These are phyloP conservation scores for Oreochromis tanganicae DNA, from an alignment of 2,113 vertebrate species.

Conservation along the genomic window DNA sequence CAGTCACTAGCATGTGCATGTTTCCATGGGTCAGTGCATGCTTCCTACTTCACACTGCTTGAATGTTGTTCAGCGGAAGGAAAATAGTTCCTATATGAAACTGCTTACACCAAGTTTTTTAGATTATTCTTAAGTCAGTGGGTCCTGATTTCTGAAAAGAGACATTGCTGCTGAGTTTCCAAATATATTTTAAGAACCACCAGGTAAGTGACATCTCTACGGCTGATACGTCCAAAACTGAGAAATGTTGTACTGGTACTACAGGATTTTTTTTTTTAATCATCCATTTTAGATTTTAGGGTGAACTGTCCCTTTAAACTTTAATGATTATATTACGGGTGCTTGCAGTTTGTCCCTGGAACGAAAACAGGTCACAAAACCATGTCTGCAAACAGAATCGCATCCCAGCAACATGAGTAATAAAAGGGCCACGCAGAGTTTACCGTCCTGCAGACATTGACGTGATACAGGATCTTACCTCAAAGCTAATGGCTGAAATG, in stretches of 20 bases:
- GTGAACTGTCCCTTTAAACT: background rate
- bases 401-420: background rate
- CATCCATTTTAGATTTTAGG: background rate
- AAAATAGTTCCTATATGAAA: background rate
- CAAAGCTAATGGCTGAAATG: background rate
- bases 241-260: fast-evolving
- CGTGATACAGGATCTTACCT: fast-evolving
- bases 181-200: background rate
- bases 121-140: background rate
- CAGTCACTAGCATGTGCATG: background rate
- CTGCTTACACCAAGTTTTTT: background rate
- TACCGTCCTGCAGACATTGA: background rate
- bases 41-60: fast-evolving
- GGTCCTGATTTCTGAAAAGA: background rate
- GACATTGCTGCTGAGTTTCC: background rate
- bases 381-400: background rate
- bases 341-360: background rate
- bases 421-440: background rate
- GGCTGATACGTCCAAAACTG: fast-evolving
- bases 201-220: background rate
- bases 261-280: background rate
- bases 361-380: background rate
- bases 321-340: background rate
- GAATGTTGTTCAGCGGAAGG: background rate
- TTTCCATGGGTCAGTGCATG: background rate